These are phyloP conservation scores for Myotis findleyi DNA, from an alignment of 2,797 vertebrate genomes.

Conservation along the genomic window DNA sequence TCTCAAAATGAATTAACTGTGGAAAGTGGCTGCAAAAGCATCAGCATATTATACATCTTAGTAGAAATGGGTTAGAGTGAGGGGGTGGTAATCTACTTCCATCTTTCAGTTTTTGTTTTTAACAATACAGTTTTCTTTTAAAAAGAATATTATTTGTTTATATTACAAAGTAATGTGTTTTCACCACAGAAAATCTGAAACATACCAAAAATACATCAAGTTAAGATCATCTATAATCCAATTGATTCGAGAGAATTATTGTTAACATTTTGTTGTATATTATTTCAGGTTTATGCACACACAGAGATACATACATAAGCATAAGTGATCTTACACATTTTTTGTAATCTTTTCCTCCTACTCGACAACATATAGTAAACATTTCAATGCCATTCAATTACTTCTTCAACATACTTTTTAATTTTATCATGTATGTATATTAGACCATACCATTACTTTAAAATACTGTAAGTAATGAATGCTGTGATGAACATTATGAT, in stretches of 20 bases:
- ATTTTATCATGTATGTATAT: not conserved
- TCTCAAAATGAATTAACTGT: not conserved
- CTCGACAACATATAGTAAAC: not conserved
- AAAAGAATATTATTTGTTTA: not conserved
- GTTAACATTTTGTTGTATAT: not conserved
- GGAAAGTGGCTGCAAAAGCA: not conserved
- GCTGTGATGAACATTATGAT: not conserved
- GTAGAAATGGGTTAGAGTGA: not conserved
- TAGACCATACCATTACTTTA: not conserved
- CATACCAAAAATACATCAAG: not conserved
- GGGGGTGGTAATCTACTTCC: not conserved
- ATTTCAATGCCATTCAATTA: not conserved
- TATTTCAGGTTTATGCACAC: not conserved
- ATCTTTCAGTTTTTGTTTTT: not conserved
- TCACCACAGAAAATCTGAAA: not conserved
- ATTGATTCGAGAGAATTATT: not conserved
- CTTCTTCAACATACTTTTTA: not conserved
- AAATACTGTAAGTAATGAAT: not conserved
- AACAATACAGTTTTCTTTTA: not conserved
- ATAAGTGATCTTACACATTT: not conserved
- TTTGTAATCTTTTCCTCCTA: not conserved
- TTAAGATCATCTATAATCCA: not conserved
- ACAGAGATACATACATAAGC: not conserved
- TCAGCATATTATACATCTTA: accelerated
- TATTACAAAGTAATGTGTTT: not conserved